These are phyloP conservation scores for Entomyzon cyanotis DNA, from an alignment of 2,113 vertebrate species.

Conservation along the genomic window DNA sequence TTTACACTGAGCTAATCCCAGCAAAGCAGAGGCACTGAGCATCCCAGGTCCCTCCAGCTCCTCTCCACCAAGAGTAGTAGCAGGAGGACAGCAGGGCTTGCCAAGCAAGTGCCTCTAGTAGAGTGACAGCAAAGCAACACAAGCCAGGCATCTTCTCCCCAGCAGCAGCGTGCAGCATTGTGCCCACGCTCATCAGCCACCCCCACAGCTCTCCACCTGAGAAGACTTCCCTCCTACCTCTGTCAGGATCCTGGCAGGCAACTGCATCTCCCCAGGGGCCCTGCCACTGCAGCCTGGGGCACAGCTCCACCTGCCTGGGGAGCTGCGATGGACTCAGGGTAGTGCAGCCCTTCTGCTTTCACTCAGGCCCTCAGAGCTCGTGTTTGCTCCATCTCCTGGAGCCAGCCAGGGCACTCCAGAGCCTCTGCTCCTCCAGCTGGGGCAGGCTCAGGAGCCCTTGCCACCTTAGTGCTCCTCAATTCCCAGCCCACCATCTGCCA, in stretches of 20 bases:
- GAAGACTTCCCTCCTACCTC: slow-evolving; percentile 13
- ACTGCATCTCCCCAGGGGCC: not conserved
- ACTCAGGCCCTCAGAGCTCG: not conserved
- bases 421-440: rapidly evolving
- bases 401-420: not conserved
- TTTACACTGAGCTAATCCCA: not conserved
- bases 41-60: not conserved
- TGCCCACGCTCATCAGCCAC: not conserved
- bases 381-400: not conserved
- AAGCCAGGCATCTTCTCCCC: not conserved
- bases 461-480: not conserved
- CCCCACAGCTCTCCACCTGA: not conserved
- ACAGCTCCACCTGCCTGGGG: not conserved
- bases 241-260: not conserved
- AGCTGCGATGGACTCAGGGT: rapidly evolving
- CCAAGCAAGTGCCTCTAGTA: not conserved
- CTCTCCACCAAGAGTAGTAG: not conserved
- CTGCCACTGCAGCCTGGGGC: not conserved
- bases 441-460: not conserved
- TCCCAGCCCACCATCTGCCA: not conserved
- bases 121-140: not conserved
- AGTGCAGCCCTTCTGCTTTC: not conserved
- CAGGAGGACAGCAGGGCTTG: not conserved
- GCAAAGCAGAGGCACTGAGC: not conserved
- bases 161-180: not conserved